Percentiles rank a stretch among this genome's conserved stretches.
phyloP scores from a whole-genome alignment of 2,113 vertebrate species.

The Casuarius casuarius region DNA sequence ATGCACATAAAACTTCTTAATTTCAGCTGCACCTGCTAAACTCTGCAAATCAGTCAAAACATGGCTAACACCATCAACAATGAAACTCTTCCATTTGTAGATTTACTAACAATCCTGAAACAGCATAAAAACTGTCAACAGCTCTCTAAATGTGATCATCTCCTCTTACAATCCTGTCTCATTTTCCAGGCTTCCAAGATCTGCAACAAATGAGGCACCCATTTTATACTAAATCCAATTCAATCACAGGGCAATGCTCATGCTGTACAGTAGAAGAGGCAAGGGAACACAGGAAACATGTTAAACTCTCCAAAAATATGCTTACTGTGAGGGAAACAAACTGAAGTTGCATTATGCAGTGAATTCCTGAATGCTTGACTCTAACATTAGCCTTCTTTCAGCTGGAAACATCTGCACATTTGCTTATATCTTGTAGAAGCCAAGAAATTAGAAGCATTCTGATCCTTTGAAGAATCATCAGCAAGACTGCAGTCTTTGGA shows the following conservation, averaged over 20 bases:
- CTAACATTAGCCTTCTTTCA: background rate
- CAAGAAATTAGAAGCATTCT: background rate
- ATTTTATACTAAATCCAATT: background rate
- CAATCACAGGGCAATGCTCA: slow-evolving; percentile 9
- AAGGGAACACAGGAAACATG: slow-evolving; percentile 8
- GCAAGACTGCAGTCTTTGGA: background rate
- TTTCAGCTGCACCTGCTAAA: slow-evolving; percentile 55
- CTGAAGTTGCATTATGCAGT: slow-evolving; percentile 46
- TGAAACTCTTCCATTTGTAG: slow-evolving; percentile 42
- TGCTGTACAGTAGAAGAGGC: slow-evolving; percentile 29
- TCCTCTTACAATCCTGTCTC: slow-evolving; percentile 3
- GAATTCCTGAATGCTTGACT: background rate
- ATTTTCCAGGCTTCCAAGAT: slow-evolving; percentile 18
- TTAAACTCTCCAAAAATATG: slow-evolving; percentile 42
- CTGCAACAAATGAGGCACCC: background rate
- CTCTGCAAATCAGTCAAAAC: slow-evolving; percentile 27
- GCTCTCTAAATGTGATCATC: background rate
- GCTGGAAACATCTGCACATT: background rate
- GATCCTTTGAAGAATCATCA: background rate
- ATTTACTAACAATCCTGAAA: slow-evolving; percentile 7
- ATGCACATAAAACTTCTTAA: slow-evolving; percentile 53
- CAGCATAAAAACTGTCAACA: slow-evolving; percentile 11
- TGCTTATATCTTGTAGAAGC: background rate
- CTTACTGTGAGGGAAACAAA: slow-evolving; percentile 35
- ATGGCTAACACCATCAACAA: slow-evolving; percentile 51